These are phyloP conservation scores for Desmophyllum pertusum DNA, from an alignment of 92 coral and sea anemone genomes.

Conservation along the genomic window DNA sequence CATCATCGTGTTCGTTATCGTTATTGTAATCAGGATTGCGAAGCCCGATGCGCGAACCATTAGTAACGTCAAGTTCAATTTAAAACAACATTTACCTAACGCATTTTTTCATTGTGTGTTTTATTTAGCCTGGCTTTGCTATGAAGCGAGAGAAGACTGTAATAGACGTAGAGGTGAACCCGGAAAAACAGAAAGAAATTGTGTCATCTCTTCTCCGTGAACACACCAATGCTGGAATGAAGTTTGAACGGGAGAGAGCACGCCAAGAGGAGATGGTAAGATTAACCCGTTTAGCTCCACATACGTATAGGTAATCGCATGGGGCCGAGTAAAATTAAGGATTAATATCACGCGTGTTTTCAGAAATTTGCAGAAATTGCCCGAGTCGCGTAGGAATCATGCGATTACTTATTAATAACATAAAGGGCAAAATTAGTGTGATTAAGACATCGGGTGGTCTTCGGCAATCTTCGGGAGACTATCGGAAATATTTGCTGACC, in stretches of 20 bases:
- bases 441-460: too few relatives aligned
- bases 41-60: not conserved
- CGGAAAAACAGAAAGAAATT: constrained; percentile 89
- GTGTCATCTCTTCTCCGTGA: constrained; percentile 90
- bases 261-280: constrained; percentile 94
- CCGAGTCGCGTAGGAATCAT: too few relatives aligned
- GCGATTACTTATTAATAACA: too few relatives aligned
- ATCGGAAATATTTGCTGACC: too few relatives aligned
- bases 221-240: constrained; percentile 93
- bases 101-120: not conserved
- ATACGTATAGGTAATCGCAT: too few relatives aligned
- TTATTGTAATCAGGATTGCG: not conserved
- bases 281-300: not conserved
- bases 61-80: too few relatives aligned
- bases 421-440: too few relatives aligned
- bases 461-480: too few relatives aligned
- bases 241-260: constrained; percentile 91
- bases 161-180: constrained; percentile 90
- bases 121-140: constrained; percentile 81
- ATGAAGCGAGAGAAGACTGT: constrained; percentile 99
- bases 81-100: not conserved
- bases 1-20: not conserved
- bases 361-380: too few relatives aligned
- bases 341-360: too few relatives aligned
- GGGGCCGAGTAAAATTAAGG: too few relatives aligned